Evolutionary conservation across 2,797 vertebrate species (phyloP).

Genomic region (Dicrostonyx torquatus): DNA sequence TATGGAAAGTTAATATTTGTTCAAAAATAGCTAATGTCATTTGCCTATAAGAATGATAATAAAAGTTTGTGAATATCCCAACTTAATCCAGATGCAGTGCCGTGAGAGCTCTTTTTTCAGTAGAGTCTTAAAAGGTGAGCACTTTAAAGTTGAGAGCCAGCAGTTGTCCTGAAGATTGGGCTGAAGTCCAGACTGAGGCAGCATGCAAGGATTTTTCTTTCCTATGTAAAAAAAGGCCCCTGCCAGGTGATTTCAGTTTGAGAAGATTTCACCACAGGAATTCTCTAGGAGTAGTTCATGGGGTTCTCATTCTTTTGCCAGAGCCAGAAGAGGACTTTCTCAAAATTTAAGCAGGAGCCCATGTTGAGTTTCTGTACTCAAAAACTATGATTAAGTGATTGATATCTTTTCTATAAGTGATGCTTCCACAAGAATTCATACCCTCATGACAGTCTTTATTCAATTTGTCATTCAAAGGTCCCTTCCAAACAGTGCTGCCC

Average conservation of each 20-base stretch:
- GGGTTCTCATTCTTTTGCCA: not conserved
- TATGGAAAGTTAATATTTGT: no score
- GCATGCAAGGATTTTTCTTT: not conserved
- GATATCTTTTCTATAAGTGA: not conserved
- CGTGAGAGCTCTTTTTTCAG: not conserved
- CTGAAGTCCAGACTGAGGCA: not conserved
- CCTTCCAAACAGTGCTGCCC: not conserved
- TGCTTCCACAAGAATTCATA: not conserved
- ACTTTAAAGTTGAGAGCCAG: rapidly evolving
- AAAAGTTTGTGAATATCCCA: no score
- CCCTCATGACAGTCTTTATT: no score
- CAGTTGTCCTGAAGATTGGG: not conserved
- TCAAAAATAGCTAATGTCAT: not conserved
- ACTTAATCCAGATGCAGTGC: not conserved
- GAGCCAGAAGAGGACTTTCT: not conserved
- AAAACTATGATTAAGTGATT: not conserved
- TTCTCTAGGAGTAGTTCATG: no score
- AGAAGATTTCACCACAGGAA: not conserved
- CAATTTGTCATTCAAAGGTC: not conserved
- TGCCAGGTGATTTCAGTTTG: not conserved
- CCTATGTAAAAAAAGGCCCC: not conserved
- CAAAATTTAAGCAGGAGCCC: not conserved
- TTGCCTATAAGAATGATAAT: not conserved
- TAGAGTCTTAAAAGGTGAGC: not conserved
- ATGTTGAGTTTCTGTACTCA: not conserved